These are phyloP conservation scores for Megatriorchis doriae DNA, from an alignment of 2,113 vertebrate species.

Conservation along the genomic window DNA sequence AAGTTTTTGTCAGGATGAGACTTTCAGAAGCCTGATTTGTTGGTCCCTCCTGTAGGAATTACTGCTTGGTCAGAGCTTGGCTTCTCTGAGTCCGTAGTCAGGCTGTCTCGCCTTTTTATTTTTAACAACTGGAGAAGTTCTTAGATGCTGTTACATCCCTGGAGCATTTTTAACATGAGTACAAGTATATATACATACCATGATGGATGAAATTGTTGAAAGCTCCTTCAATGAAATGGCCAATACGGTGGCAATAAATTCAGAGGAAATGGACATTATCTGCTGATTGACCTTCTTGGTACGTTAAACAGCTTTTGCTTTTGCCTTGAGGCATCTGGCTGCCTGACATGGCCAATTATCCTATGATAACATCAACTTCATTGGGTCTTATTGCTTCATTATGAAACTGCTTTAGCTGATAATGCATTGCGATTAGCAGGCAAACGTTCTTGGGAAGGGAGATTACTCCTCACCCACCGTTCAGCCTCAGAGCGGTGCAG, in stretches of 20 bases:
- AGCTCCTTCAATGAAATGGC: not conserved
- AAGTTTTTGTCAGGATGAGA: not conserved
- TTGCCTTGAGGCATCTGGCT: slow-evolving; percentile 47
- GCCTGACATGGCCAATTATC: slow-evolving; percentile 62
- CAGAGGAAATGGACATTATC: slow-evolving; percentile 49
- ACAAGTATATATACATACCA: not conserved
- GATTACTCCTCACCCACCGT: not conserved
- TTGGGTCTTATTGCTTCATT: slow-evolving; percentile 53
- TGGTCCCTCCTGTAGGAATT: not conserved
- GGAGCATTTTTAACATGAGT: not conserved
- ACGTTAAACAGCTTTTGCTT: slow-evolving; percentile 46
- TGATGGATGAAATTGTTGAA: not conserved
- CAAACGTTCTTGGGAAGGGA: slow-evolving; percentile 3
- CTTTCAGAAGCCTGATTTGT: not conserved
- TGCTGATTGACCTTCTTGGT: slow-evolving; percentile 47
- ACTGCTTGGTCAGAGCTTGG: not conserved
- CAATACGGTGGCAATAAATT: slow-evolving; percentile 34
- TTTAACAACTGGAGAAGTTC: not conserved
- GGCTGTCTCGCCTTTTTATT: not conserved
- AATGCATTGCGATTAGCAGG: not conserved
- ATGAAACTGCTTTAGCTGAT: slow-evolving; percentile 40
- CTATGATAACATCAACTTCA: slow-evolving; percentile 58
- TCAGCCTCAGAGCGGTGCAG: not conserved
- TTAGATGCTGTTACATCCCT: not conserved
- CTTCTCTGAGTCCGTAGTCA: not conserved